Base-by-base conservation (phyloP, 2,888 invertebrate genomes). In the Augiades crinisus region DNA sequence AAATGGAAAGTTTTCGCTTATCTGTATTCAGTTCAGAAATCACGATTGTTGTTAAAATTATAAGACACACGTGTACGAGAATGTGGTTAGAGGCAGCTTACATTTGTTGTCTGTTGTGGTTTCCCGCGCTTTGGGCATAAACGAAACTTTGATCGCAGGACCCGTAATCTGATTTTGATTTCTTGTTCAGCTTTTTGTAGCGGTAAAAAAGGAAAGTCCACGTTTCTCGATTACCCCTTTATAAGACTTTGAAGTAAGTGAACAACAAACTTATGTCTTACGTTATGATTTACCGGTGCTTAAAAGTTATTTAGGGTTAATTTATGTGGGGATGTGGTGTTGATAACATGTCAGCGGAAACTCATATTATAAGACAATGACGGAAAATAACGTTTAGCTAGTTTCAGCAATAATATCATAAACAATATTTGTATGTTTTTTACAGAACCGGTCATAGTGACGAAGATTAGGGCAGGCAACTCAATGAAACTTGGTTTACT, bases 131-230 rank as follows among this genome's bases (percentile, higher is more conserved):
- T 60, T 61, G 77, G 76, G 72, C 63, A 57, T 62, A 55, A 64
- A 74, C 72, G 67, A 75, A 87, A 85, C 80, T 87, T 83, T 70
- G 80, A 83, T 81, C 78, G 72, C 78, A 71, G 75, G 76, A 73
- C 69, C 70, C 68, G 66, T 83, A 82, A 83, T 83, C 83, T 75
- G 78, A 79, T 82, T 84, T 80, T 81, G 78, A 81, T 83, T 78
- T 76, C 75, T 74, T 73, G 70, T 76, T 67, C 64, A 67, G 73
- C 78, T 81, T 82, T 86, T 83, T 85, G 81, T 72, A 70, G 69
- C 64, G 58, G 63, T 76, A 81, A 83, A 82, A 81, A 84, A 81
- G 70, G 71, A 68, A 74, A 72, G 69, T 69, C 72, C 70, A 69
- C 73, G 30, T 30, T 73, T 70, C 65, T 59, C 66, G 64, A 27